Evolutionary conservation across 2,888 invertebrate genomes (phyloP), one percentile per base, ranked within the genome.

Genomic region (Agrenia bidenticulata): DNA sequence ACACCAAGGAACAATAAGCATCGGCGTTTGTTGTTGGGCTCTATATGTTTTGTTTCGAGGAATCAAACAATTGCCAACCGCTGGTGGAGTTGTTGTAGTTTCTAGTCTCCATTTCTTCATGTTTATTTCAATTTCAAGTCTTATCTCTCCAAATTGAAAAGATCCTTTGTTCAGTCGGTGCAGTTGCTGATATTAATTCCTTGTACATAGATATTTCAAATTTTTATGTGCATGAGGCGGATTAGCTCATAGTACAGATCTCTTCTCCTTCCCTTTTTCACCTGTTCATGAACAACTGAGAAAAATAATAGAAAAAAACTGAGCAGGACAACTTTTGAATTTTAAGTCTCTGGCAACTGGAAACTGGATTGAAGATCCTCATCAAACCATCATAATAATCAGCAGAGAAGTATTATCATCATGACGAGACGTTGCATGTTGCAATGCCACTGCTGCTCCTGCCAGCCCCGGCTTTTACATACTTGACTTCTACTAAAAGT

Each of bases 341-440:
- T 23, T 51, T 54, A 27, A 54, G 17, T 54, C 54, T 54, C 19
- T 24, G 37, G n/a, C 4, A 54, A 54, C 54, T 54, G 54, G 54
- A 54, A 54, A 54, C 54, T 54, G 54, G 54, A 54, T 54, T 54
- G 54, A 54, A 51, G 54, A 54, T 54, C 54, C 54, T 54, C 54
- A 54, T 54, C 54, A 54, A 54, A 7, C 2, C 9, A 54, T 54
- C 54, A 32, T 54, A 32, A 51, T 51, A 51, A 51, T 51, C 51
- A 51, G 51, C 51, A 51, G 32, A 32, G 32, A 51, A 51, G 23
- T 23, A 11, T 13, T 23, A 23, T 17, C 45, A 45, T 45, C 45
- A 45, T 15, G 45, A 45, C 2, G 45, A 45, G 45, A 45, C 45
- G 9, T 45, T 45, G 45, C 45, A 45, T 45, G 45, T 45, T 45